Base-by-base conservation (phyloP, 2,797 vertebrate genomes). In the Apogon hyalosoma region DNA sequence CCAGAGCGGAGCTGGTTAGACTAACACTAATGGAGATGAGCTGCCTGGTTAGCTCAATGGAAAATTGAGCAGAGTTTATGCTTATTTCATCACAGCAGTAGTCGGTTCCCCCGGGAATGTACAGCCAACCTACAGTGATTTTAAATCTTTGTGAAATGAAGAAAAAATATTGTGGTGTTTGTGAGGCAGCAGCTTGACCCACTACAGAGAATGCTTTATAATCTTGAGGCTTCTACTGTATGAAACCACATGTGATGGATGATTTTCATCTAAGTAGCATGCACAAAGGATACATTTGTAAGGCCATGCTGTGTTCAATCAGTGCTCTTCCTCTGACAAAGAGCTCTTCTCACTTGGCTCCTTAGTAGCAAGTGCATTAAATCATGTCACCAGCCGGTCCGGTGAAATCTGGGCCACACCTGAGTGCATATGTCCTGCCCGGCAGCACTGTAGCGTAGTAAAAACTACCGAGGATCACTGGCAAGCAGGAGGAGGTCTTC, bases 31-130 rank as follows among this genome's bases (percentile, higher is more conserved):
- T 90, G 87, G 86, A 87, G 90, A 90, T 88, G 89, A 90, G 84
- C 90, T 91, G 88, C 88, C 86, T 89, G 86, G 90, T 91, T 89
- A 89, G 84, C 82, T 86, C 80, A 89, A 87, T 84, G 79, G 87
- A 90, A 88, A 88, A 90, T 85, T 86, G 85, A 88, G 83, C 59
- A 82, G 85, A 75, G 84, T 73, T 86, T 79, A 88, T 86, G 86
- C 82, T 88, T 82, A 90, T 90, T 92, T 88, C 79, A 85, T 87
- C 87, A 58, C 87, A 88, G 87, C 85, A 81, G 87, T 64, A 16
- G 79, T 81, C 71, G 10, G 11, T 42, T 81, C 85, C 79, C 40
- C 15, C 6, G 61, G 81, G 83, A 77, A 67, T 66, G 66, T 50
- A 71, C 68, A 82, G 72, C 65, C 75, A 77, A 69, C 77, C 79